Evolutionary conservation across 1,140 invertebrate genomes (phyloP), one percentile per base, ranked within the genome.

Genomic region (Macrocentrus cingulum): DNA sequence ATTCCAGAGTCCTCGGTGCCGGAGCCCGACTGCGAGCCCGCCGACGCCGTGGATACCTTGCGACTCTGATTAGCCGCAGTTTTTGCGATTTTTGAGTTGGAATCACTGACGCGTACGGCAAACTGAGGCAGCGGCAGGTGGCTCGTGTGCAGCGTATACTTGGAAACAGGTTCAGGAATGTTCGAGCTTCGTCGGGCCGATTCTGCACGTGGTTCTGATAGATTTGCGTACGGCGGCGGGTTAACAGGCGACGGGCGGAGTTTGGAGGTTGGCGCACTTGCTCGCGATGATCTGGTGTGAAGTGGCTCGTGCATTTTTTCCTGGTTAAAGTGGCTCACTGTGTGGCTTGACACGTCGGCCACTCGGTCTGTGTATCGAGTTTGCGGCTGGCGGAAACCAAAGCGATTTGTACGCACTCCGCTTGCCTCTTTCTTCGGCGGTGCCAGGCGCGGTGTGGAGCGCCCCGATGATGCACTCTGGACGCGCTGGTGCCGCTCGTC

Each of bases 131-230:
- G 72, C 0, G 89, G 89, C 44, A 91, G 71, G 57, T 88, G 86
- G 45, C 84, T 87, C 3, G 87, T 86, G 50, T 90, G 88, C 50
- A 91, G 74, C 3, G 88, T 91, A 63, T 88, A 91, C 69, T 85
- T 88, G 36, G 69, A 68, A 0, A 76, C 62, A 1, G 69, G 68
- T 45, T 77, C 69, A 5, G 71, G 67, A 50, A 74, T 70, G 8
- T 63, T 63, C 2, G 66, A 64, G 1, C 42, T 23, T 36, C 61
- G 68, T 2, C 61, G 61, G 34, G 66, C 70, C 0, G 19, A 9
- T 61, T 42, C 20, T 52, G 44, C 4, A n/a, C n/a, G 37, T 68
- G 60, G 37, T 54, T 68, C n/a, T n/a, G n/a, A n/a, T n/a, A n/a
- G n/a, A n/a, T n/a, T n/a, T n/a, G n/a, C n/a, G 16, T 69, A 64